Conservation (phyloP, 2,888 invertebrate species). For the Lasius fuliginosus region DNA sequence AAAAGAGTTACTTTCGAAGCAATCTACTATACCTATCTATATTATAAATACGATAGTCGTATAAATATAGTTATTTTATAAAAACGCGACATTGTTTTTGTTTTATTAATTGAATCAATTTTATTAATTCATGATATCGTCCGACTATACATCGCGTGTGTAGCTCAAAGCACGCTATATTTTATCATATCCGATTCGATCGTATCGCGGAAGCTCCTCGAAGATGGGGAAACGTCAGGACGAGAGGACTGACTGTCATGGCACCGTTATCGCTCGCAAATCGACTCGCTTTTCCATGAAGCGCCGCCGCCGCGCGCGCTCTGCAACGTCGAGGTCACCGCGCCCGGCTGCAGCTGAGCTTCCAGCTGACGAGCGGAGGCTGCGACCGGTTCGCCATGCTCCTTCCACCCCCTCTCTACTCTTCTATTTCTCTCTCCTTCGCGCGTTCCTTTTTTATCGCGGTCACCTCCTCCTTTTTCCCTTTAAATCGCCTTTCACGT, state of each 20-base stretch:
- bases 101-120: background rate
- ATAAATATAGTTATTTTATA: background rate
- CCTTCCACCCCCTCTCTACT: constrained; percentile 60
- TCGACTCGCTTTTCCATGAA: constrained; percentile 76
- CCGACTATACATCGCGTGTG: background rate
- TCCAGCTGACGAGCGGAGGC: constrained; percentile 83
- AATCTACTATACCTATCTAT: background rate
- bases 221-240: background rate
- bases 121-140: background rate
- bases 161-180: background rate
- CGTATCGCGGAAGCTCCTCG: constrained; percentile 30
- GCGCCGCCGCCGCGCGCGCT: constrained; percentile 57
- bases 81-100: background rate
- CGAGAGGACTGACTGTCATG: constrained; percentile 30
- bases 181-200: constrained; percentile 18
- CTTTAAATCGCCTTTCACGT: constrained; percentile 79
- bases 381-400: constrained; percentile 78
- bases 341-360: constrained; percentile 82
- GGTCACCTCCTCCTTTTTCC: constrained; percentile 51
- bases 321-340: constrained; percentile 76
- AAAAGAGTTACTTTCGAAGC: background rate
- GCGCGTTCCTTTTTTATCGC: constrained; percentile 22
- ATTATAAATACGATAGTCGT: background rate
- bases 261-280: constrained; percentile 75
- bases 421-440: background rate